A percentile compares a stretch with the other conserved stretches of the same genome.
phyloP scores from a whole-genome alignment of 2,797 vertebrate genomes.

The Fistularia commersonii region DNA sequence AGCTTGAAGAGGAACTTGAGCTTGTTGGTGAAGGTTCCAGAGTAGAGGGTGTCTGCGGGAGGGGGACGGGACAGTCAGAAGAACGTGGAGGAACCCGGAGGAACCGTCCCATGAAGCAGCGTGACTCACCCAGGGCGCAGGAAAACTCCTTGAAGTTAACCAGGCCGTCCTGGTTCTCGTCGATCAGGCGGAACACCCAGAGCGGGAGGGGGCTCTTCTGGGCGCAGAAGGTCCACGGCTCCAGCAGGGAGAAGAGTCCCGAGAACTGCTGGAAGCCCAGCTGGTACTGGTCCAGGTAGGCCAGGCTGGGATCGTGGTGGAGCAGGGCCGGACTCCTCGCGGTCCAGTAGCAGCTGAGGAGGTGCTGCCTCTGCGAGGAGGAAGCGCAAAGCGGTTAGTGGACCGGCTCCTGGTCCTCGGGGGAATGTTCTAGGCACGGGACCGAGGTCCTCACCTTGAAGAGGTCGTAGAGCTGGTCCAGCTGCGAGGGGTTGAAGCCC shows the following conservation, averaged over 20 bases:
- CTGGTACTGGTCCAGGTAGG: conserved; percentile 95
- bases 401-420: too few species aligned
- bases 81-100: background rate
- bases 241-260: conserved; percentile 83
- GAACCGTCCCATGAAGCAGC: background rate
- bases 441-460: conserved; percentile 86
- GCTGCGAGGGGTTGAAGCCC: conserved; percentile 78
- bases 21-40: conserved; percentile 92
- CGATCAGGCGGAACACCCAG: conserved; percentile 88
- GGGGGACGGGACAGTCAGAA: conserved; percentile 29
- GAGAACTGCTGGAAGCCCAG: conserved; percentile 91
- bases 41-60: conserved; percentile 85
- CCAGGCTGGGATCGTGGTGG: conserved; percentile 91
- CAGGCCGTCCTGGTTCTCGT: conserved; percentile 86
- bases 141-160: conserved; percentile 97
- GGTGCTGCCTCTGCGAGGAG: conserved; percentile 87
- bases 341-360: conserved; percentile 93
- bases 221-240: conserved; percentile 87
- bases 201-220: conserved; percentile 82
- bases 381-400: too few species aligned
- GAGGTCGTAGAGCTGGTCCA: conserved; percentile 89
- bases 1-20: conserved; percentile 96
- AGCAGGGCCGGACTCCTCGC: conserved; percentile 78
- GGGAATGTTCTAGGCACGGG: background rate
- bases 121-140: conserved; percentile 79